phyloP scores from a whole-genome alignment of 1,140 invertebrate genomes.

The Hycleus phaleratus region DNA sequence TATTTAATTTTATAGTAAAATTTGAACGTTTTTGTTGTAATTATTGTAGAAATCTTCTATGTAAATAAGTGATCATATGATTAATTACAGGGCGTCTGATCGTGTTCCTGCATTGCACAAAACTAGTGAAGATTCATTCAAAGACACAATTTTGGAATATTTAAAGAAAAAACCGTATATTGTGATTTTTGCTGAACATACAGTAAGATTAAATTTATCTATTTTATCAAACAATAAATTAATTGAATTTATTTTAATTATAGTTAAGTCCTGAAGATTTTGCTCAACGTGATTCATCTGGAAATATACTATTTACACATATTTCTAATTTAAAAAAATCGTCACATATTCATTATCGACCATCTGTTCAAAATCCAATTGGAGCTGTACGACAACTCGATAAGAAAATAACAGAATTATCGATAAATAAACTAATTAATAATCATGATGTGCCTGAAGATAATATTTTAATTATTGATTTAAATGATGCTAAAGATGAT shows the following conservation, averaged over 20 bases:
- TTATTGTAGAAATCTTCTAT: background rate
- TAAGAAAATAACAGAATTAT: conserved; percentile 24
- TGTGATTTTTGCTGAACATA: conserved; percentile 37
- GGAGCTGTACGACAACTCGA: conserved; percentile 27
- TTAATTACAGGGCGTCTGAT: conserved; percentile 25
- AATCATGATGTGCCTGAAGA: conserved; percentile 27
- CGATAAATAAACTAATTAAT: conserved; percentile 23
- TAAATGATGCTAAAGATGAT: conserved; percentile 40
- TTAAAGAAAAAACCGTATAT: conserved; percentile 27
- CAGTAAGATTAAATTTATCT: conserved; percentile 24
- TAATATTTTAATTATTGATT: conserved; percentile 38
- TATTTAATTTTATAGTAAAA: background rate
- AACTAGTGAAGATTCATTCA: conserved; percentile 34
- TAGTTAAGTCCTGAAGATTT: conserved; percentile 41
- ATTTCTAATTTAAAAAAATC: conserved; percentile 24
- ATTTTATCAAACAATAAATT: background rate
- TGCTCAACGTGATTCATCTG: conserved; percentile 26
- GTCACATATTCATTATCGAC: conserved; percentile 31
- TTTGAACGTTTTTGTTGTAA: background rate
- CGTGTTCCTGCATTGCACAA: conserved; percentile 31
- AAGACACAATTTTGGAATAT: conserved; percentile 30
- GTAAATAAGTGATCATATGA: conserved; percentile 24
- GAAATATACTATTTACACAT: conserved; percentile 24
- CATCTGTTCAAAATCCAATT: conserved; percentile 35
- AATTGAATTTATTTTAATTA: conserved; percentile 12